A percentile compares a stretch with the other conserved stretches of the same genome.
Evolutionary conservation across 2,113 vertebrate genomes (phyloP).

Genomic region (Columbina picui): DNA sequence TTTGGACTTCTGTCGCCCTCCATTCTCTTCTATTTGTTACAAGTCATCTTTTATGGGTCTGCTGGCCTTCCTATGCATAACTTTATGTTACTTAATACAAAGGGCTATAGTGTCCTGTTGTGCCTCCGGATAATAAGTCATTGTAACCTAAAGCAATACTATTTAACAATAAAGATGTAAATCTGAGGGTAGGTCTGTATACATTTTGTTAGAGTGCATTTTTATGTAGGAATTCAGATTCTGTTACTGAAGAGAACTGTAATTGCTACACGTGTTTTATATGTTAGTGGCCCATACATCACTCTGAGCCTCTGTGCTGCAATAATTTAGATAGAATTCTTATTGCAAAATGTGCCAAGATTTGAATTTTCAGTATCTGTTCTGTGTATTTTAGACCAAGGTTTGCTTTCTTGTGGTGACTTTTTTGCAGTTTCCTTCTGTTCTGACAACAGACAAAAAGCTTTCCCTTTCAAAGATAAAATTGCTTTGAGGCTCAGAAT

Average conservation of each 20-base stretch:
- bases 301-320: slow-evolving; percentile 20
- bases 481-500: background rate
- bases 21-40: background rate
- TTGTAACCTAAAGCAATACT: background rate
- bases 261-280: slow-evolving; percentile 24
- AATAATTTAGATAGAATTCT: slow-evolving; percentile 48
- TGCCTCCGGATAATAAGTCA: background rate
- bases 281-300: slow-evolving; percentile 18
- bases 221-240: slow-evolving; percentile 4
- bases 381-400: background rate
- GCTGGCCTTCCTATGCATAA: background rate
- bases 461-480: background rate
- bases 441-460: background rate
- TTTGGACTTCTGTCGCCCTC: background rate
- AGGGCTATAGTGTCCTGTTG: background rate
- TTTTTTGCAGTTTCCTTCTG: background rate
- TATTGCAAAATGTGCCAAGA: slow-evolving; percentile 45
- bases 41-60: background rate
- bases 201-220: background rate
- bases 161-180: background rate
- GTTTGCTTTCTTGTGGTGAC: background rate
- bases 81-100: background rate
- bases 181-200: background rate
- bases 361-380: slow-evolving; percentile 36
- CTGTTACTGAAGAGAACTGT: slow-evolving; percentile 53